A percentile compares a stretch with the other conserved stretches of the same genome.
Conservation (phyloP, 1,140 invertebrate genomes). For the Ceratoteleas bidentatus region DNA sequence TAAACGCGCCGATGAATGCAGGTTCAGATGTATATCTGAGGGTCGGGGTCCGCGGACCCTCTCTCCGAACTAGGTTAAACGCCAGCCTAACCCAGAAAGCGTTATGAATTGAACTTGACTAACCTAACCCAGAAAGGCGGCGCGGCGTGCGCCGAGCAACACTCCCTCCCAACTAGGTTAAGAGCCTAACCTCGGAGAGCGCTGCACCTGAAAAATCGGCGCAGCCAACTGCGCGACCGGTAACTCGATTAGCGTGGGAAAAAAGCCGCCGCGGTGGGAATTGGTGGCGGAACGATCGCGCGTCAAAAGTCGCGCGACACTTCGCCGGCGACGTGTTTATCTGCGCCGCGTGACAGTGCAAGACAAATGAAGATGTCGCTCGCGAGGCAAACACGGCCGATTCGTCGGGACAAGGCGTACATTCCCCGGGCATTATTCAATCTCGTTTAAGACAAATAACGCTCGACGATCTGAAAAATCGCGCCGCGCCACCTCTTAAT, state of each 20-base stretch:
- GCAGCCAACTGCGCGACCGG: constrained; percentile 32
- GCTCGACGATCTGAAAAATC: too few relatives aligned
- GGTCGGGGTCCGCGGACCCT: constrained; percentile 39
- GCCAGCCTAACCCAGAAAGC: constrained; percentile 59
- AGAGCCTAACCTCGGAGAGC: constrained; percentile 34
- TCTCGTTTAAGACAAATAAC: too few relatives aligned
- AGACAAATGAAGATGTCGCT: too few relatives aligned
- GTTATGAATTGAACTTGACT: constrained; percentile 65
- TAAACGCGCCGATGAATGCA: constrained; percentile 35
- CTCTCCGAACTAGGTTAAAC: constrained; percentile 54
- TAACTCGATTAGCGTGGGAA: constrained; percentile 51
- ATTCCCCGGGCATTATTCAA: too few relatives aligned
- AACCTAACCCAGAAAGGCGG: constrained; percentile 58
- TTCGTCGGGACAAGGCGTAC: too few relatives aligned
- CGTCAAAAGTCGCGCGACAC: too few relatives aligned
- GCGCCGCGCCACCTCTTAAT: too few relatives aligned
- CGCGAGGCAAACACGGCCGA: too few relatives aligned
- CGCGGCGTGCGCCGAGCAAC: constrained; percentile 11
- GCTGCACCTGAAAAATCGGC: constrained; percentile 54
- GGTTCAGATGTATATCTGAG: constrained; percentile 39
- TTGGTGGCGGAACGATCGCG: too few relatives aligned
- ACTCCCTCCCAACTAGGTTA: constrained; percentile 61
- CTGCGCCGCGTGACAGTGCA: too few relatives aligned
- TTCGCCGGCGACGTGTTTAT: too few relatives aligned
- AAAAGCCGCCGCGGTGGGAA: constrained; percentile 3